A percentile compares a stretch with the other conserved stretches of the same genome.
Evolutionary conservation across 2,888 invertebrate genomes (phyloP).

Genomic region (Tinea pellionella): DNA sequence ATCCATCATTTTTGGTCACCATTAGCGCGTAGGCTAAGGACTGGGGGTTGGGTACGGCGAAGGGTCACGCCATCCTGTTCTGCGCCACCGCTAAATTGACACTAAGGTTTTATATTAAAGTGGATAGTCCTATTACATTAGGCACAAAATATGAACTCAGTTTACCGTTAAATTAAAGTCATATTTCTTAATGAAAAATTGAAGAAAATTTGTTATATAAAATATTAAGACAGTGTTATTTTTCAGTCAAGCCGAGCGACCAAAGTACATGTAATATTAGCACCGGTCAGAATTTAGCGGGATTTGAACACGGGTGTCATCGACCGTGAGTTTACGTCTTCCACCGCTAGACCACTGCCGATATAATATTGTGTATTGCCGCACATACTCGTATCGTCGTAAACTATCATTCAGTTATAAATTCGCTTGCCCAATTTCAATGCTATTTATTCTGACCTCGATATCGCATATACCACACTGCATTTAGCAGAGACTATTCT

Average conservation of each 20-base stretch:
- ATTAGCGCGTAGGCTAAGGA: constrained; percentile 35
- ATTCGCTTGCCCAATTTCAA: neutral
- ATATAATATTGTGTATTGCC: too few species aligned
- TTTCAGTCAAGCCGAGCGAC: too few species aligned
- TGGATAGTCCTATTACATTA: constrained; percentile 5
- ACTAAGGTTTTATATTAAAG: neutral
- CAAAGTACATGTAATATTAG: too few species aligned
- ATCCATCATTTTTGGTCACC: constrained; percentile 53
- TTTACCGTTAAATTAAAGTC: neutral
- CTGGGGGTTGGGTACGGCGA: constrained; percentile 39
- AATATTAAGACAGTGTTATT: too few species aligned
- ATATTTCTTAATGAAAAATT: neutral
- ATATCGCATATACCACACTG: neutral
- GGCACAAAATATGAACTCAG: neutral
- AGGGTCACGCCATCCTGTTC: constrained; percentile 34
- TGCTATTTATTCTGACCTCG: neutral
- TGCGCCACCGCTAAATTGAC: constrained; percentile 1
- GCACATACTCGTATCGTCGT: neutral
- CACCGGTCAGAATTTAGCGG: too few species aligned
- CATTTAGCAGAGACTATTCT: neutral
- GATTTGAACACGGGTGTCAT: too few species aligned
- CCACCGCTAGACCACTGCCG: too few species aligned
- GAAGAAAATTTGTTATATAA: neutral
- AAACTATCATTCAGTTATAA: neutral
- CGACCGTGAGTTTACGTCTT: too few species aligned